phyloP scores from a whole-genome alignment of 2,888 invertebrate genomes.

The Calephelis perditalis region DNA sequence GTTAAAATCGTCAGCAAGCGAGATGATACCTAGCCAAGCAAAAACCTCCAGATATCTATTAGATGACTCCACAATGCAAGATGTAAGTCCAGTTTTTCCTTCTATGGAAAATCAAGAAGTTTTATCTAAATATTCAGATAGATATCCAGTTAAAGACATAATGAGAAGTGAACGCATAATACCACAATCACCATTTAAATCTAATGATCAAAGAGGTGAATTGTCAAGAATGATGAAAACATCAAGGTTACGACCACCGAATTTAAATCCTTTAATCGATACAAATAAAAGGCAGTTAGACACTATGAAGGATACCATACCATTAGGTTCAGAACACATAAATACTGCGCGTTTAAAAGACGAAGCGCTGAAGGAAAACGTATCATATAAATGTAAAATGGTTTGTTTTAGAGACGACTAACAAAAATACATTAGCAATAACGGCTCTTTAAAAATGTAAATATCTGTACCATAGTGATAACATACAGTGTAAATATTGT shows the following conservation, averaged over 20 bases:
- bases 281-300: not conserved
- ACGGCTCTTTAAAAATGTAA: not conserved
- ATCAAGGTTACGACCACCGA: not conserved
- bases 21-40: not conserved
- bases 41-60: not conserved
- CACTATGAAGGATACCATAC: not conserved
- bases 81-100: not conserved
- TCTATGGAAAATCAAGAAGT: not conserved
- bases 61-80: not conserved
- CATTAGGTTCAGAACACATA: constrained; percentile 7
- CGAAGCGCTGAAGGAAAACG: constrained; percentile 48
- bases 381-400: constrained; percentile 58
- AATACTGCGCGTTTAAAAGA: constrained; percentile 12
- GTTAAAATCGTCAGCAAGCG: constrained; percentile 2
- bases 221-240: not conserved
- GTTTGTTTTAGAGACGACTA: constrained; percentile 47
- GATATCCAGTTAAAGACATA: not conserved
- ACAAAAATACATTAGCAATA: constrained; percentile 17
- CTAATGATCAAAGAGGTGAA: not conserved
- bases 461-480: not conserved
- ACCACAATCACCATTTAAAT: not conserved
- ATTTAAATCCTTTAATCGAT: not conserved
- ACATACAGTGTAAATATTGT: not conserved
- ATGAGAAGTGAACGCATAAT: not conserved
- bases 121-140: not conserved